Percentiles rank a stretch among this genome's conserved stretches.
These are phyloP conservation scores for Petrolisthes manimaculis DNA, from an alignment of 2,888 invertebrate genomes.

Conservation along the genomic window DNA sequence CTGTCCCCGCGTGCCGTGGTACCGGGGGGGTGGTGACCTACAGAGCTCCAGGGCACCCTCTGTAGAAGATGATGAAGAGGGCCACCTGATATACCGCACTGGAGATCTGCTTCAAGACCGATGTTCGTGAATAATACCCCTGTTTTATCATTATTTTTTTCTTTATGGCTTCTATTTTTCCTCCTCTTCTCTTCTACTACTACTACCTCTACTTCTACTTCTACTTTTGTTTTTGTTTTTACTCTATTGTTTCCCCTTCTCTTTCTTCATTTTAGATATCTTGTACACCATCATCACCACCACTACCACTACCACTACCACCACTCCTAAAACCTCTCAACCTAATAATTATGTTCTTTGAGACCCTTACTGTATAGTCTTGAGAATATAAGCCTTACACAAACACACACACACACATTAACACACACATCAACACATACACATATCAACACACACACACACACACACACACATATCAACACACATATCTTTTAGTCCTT, in stretches of 20 bases:
- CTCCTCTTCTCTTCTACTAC: background rate
- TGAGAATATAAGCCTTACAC: too few relatives aligned
- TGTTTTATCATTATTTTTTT: conserved; percentile 39
- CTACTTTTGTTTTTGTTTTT: conserved; percentile 18
- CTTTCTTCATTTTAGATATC: too few relatives aligned
- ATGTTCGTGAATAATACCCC: conserved; percentile 72
- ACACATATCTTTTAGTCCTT: conserved; percentile 14
- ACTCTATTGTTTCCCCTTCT: background rate
- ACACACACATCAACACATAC: too few relatives aligned
- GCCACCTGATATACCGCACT: conserved; percentile 99
- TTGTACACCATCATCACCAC: too few relatives aligned
- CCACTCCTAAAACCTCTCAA: too few relatives aligned
- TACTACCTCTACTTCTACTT: conserved; percentile 1
- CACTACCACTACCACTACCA: too few relatives aligned
- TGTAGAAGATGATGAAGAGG: conserved; percentile 99
- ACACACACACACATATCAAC: too few relatives aligned
- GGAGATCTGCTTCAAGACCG: conserved; percentile 99
- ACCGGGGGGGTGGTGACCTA: conserved; percentile 67
- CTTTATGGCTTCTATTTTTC: conserved; percentile 24
- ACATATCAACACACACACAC: too few relatives aligned
- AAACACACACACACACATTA: too few relatives aligned
- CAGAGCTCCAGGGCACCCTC: conserved; percentile 90
- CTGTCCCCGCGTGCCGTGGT: conserved; percentile 42
- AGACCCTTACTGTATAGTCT: too few relatives aligned
- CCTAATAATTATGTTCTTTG: too few relatives aligned